Base-by-base conservation (phyloP, 1,140 invertebrate species). In the Formica selysi region DNA sequence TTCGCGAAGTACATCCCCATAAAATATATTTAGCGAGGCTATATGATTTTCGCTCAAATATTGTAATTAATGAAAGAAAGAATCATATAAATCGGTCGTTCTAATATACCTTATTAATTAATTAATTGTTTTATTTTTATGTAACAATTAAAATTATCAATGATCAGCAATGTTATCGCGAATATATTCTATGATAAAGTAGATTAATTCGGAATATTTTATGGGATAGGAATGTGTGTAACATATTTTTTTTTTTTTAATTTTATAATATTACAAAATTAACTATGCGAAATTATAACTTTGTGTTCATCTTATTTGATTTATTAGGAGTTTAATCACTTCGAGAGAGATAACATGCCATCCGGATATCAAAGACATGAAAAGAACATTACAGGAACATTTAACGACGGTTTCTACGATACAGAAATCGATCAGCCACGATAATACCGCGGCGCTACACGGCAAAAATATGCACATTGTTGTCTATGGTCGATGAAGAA, bases 401-500 rank as follows among this genome's bases (percentile, higher is more conserved):
- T 83, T 70, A 71, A 10, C 44, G 67, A 16, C 48, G 29, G 29
- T 84, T 83, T 76, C 38, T 68, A 32, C 62, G 19, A 26, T 22
- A 41, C 54, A 10, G 19, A 36, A 76, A 85, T 87, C 81, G 89
- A 91, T 89, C 65, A n/a, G 6, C 36, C 13, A 62, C 38, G 65
- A 67, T 87, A 76, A 86, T 85, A 62, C 61, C 36, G 10, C 61
- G 74, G 76, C 61, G 61, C 78, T 76, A 86, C 71, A 59, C 38
- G 32, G 57, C 81, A 44, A 81, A 89, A 71, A 80, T 70, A 44
- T 73, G 10, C 16, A 29, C 76, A 89, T 85, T 87, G 79, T 90
- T 41, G 62, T 16, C 38, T 62, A 71, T 78, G 76, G 84, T 91
- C 79, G 73, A 86, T 90, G 89, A 87, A 86, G 86, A 64, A 90